Base-by-base conservation (phyloP, 23 tunicate species). In the Ascidia mentula region DNA sequence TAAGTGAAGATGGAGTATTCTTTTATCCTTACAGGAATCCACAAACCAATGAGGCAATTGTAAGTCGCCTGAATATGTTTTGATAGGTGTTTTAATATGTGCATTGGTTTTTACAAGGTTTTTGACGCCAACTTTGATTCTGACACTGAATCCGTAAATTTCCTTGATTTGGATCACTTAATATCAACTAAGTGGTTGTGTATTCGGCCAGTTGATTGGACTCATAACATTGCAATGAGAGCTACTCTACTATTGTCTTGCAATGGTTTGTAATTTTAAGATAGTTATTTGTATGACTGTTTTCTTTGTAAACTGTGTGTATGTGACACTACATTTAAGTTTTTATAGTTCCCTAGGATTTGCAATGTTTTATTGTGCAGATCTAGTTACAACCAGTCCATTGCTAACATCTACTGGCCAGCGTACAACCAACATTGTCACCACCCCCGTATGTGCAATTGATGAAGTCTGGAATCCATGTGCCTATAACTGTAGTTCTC, bases 391-490 rank as follows among this genome's bases (percentile, higher is more conserved):
- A 5, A 53, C 65, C 2, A 28, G 65, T 20, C 13, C 65, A 20
- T 53, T 53, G 65, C 13, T 53, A 20, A 20, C 65, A 5, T 20
- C 65, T 6, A 33, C 74, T 32, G 38, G 38, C 18, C n/a, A 32
- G 13, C 37, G 46, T 30, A 74, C 78, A 38, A 30, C 78, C 3
- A n/a, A 30, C 2, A 4, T 38, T 6, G 78, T 74, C 0, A 78
- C 82, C 9, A 78, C 82, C 0, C 34, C 72, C 0, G 18, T 45
- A 18, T 78, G 82, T 38, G 12, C 31, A 32, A 72, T 46, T 12
- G 82, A 72, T 26, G 32, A 46, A 15, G 34, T 32, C 6, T 78
- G 82, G 82, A 34, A 59, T n/a, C n/a, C 71, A 59, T 78, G 82
- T 45, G 71, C 82, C 28, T 46, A 46, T 38, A 46, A 78, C 18